Evolutionary conservation across 2,888 invertebrate genomes (phyloP), one percentile per base, ranked within the genome.

Genomic region (Acleris sparsana): DNA sequence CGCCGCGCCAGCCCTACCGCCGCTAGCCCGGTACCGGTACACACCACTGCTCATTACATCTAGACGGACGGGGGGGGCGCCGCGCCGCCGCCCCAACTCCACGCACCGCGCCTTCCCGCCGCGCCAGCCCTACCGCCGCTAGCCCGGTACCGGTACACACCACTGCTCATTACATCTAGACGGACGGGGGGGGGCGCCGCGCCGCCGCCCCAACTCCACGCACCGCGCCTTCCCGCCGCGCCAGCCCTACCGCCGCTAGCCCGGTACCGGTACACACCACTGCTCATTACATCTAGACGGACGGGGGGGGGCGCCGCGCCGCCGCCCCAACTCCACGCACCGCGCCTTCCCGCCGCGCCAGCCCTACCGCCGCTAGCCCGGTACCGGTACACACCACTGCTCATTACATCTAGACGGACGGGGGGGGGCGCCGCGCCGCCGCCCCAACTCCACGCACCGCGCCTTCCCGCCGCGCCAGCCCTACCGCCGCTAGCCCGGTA

Each of bases 1-100:
- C 81, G 74, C 80, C 75, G 84, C 86, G 83, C 83, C 80, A 78
- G 81, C 78, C 78, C 77, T 79, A 69, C 80, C 79, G 73, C 79
- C 83, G 75, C 79, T 80, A 72, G 81, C 59, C 29, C 73, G 79
- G 77, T 80, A 82, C 83, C 78, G 87, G 82, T 80, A 79, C 43
- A 43, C 39, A 39, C 39, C 81, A 75, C 63, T 59, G 53, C 53
- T 7, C 60, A 17, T 68, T 25, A 25, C 25, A 25, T 25, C 25
- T 5, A 25, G 25, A 2, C 22, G 22, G 22, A 4, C 3, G 25
- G 25, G 25, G 25, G 51, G 48, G 52, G 52, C 13, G 16, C 49
- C 53, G 17, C 25, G 3, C 48, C 39, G 51, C 52, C 33, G 59
- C 53, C 68, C 56, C 61, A 57, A 16, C 43, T 43, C 43, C 43